Evolutionary conservation across 2,113 vertebrate genomes (phyloP), one percentile per base, ranked within the genome.

Genomic region (Phalacrocorax carbo): DNA sequence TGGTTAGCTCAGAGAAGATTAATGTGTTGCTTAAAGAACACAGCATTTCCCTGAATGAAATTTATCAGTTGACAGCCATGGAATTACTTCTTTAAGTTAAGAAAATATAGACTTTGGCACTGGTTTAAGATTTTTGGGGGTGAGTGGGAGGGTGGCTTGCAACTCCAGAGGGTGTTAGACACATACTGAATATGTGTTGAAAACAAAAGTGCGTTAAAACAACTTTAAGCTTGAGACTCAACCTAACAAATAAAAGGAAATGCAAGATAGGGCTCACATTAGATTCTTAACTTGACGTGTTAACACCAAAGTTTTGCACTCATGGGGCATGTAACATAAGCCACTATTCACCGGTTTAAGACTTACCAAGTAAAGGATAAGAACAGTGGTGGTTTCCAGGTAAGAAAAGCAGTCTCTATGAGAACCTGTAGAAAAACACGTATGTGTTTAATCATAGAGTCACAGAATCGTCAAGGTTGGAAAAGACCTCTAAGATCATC

Each of bases 41-140:
- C 46, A 73, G 42, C 11, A 0, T 91, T 96, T 95, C 70, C 89
- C 55, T 87, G 82, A 91, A 86, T 91, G 52, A 96, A 91, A 94
- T 91, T 95, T 96, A 94, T 89, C 86, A 93, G 90, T 68, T 77
- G 89, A 95, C 68, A 96, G 76, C 61, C 44, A 60, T 82, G 82
- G 88, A 95, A 95, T 95, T 94, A 94, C 91, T 93, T 94, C 86
- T 97, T 93, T 90, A 92, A 91, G 75, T 92, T 95, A 93, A 94
- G 75, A 94, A 96, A 96, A 94, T 94, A 79, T 90, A 94, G 92
- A 40, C 75, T 88, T 95, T 97, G 90, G 66, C 92, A 84, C 76
- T 51, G 68, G 72, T 46, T 97, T 86, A 87, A 93, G 84, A 90
- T 55, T 96, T 94, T 95, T 82, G 92, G 40, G 23, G 78, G 86